Base-by-base conservation (phyloP, 2,888 invertebrate genomes). In the Protodeltote pygarga region DNA sequence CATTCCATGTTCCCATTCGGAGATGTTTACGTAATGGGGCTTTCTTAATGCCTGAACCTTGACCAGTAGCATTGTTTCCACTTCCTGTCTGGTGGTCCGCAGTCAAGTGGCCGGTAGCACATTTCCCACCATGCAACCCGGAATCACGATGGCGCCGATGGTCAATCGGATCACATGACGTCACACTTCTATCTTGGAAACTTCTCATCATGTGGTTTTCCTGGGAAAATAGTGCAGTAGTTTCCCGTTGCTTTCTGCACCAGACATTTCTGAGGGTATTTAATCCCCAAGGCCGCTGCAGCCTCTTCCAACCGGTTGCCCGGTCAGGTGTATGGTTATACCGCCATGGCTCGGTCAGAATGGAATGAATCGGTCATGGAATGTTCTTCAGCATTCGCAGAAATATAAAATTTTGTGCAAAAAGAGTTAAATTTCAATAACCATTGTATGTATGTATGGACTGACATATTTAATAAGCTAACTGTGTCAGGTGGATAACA, bases 231-330 rank as follows among this genome's bases (percentile, higher is more conserved):
- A 28, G 28, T 16, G 28, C 28, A 28, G 14, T 20, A 13, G 32
- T 28, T 28, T 28, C 28, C 15, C 28, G n/a, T 28, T 28, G 28
- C 28, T 16, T n/a, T n/a, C n/a, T n/a, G n/a, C n/a, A n/a, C n/a
- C n/a, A n/a, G n/a, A n/a, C n/a, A n/a, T n/a, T n/a, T 28, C n/a
- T 9, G 28, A 9, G 16, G 1, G 3, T 28, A 9, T 16, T 28
- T 28, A 9, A 2, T 8, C 1, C 28, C 16, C 28, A 3, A 28
- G 16, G 28, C 13, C 13, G 5, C 27, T 27, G 27, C 6, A 13
- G 14, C 28, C 28, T 16, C 28, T 28, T 16, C 16, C 9, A 16
- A 8, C 3, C 3, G 24, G 24, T 25, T 11, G 2, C 15, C 15
- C 4, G 20, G 3, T 8, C 8, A 3, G n/a, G 28, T 10, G 3